Base-by-base conservation (phyloP, 2,888 invertebrate species). In the Ptilodon capucinus region DNA sequence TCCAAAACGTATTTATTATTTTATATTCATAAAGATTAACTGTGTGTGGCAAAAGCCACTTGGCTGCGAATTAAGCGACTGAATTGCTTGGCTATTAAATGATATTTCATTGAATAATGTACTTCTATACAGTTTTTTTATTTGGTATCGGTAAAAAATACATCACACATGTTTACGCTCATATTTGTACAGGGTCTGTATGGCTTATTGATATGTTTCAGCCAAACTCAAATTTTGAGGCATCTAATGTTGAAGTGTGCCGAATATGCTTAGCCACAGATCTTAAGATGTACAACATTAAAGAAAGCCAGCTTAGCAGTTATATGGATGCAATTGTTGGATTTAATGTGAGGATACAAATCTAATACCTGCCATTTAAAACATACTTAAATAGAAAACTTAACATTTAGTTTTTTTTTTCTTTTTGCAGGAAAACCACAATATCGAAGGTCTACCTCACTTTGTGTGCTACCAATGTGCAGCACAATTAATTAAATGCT, bases 401-500 rank as follows among this genome's bases (percentile, higher is more conserved):
- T 9, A 36, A n/a, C n/a, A n/a, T n/a, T n/a, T n/a, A n/a, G n/a
- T n/a, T n/a, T n/a, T n/a, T 36, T 2, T 8, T 18, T 35, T 7
- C 19, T 28, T 47, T 40, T 68, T 62, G 14, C 35, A 69, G 69
- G 59, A 60, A 6, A 59, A 53, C 40, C 43, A 42, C 8, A 61
- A 52, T 35, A 61, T 71, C 25, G 68, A 67, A 42, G 72, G 73
- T 0, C 51, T 78, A 0, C 76, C 78, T 35, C 61, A 71, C 16
- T 74, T 55, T 48, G 54, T 71, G 2, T 78, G 78, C 48, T 75
- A 64, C 36, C 57, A 66, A 44, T 78, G 78, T 56, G 61, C 63
- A 19, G 64, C 65, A 7, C 39, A 41, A n/a, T 46, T 77, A 0
- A 32, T 57, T 2, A 73, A 67, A 47, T 68, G 62, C 42, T 53